Evolutionary conservation across 2,797 vertebrate species (phyloP).

Genomic region (Acanthurus leucopareius): DNA sequence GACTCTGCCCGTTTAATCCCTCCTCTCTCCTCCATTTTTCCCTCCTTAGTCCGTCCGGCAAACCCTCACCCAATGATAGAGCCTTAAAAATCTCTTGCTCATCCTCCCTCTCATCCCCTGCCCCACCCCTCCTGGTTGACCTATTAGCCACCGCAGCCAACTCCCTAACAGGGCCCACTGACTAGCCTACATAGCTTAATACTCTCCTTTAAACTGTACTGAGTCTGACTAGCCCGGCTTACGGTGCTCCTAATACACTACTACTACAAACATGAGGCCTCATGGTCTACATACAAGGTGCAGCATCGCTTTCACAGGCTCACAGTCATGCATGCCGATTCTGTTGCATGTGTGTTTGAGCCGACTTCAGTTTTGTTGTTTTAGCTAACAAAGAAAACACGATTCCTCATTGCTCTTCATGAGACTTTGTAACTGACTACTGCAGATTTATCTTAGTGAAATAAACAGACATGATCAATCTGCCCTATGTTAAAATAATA

Average conservation of each 20-base stretch:
- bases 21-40: slow-evolving; percentile 30
- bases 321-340: neutral
- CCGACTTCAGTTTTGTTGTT: no score
- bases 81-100: slow-evolving; percentile 65
- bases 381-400: no score
- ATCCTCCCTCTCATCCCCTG: slow-evolving; percentile 67
- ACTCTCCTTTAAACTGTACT: slow-evolving; percentile 60
- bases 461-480: no score
- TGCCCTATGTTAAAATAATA: no score
- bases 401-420: no score
- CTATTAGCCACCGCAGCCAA: slow-evolving; percentile 72
- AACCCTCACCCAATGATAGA: slow-evolving; percentile 54
- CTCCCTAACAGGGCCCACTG: slow-evolving; percentile 53
- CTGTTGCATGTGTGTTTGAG: no score
- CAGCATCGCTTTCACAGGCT: neutral
- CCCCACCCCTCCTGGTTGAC: slow-evolving; percentile 71
- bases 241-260: slow-evolving; percentile 46
- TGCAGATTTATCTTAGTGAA: no score
- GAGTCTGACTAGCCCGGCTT: slow-evolving; percentile 55
- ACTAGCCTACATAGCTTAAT: slow-evolving; percentile 71
- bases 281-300: slow-evolving; percentile 10
- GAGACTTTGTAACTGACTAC: no score
- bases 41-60: slow-evolving; percentile 32
- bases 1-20: slow-evolving; percentile 42
- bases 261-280: slow-evolving; percentile 29